These are phyloP conservation scores for Popillia japonica DNA, from an alignment of 1,140 invertebrate genomes.

Conservation along the genomic window DNA sequence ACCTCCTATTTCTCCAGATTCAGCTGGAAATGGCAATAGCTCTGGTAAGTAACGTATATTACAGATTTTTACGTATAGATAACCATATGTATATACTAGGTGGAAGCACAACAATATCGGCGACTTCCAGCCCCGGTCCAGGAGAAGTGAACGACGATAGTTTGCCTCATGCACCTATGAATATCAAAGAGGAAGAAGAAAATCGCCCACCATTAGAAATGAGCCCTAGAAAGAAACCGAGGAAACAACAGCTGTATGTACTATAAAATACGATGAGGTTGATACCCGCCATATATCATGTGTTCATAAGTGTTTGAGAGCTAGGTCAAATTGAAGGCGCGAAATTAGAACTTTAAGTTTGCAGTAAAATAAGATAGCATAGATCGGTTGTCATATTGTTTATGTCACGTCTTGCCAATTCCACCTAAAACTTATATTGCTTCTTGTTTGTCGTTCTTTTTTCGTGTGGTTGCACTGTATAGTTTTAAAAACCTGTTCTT, in stretches of 20 bases:
- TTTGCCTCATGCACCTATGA: slow-evolving; percentile 60
- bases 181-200: slow-evolving; percentile 55
- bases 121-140: slow-evolving; percentile 76
- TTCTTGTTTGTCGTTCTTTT: no score
- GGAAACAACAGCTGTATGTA: slow-evolving; percentile 77
- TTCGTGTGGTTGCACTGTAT: no score
- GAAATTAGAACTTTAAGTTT: no score
- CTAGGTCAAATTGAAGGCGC: no score
- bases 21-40: slow-evolving; percentile 64
- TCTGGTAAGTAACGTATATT: slow-evolving; percentile 54
- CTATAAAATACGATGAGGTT: no score
- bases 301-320: no score
- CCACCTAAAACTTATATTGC: no score
- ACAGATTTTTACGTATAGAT: background rate
- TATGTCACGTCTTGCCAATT: no score
- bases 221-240: slow-evolving; percentile 76
- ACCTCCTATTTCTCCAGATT: slow-evolving; percentile 62
- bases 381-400: no score
- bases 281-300: no score
- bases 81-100: slow-evolving; percentile 46
- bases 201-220: slow-evolving; percentile 59
- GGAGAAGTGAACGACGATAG: slow-evolving; percentile 71
- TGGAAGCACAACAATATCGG: slow-evolving; percentile 81
- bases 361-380: no score
- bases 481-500: no score